Conservation (phyloP, 2,888 invertebrate species). For the Campaea margaritaria region DNA sequence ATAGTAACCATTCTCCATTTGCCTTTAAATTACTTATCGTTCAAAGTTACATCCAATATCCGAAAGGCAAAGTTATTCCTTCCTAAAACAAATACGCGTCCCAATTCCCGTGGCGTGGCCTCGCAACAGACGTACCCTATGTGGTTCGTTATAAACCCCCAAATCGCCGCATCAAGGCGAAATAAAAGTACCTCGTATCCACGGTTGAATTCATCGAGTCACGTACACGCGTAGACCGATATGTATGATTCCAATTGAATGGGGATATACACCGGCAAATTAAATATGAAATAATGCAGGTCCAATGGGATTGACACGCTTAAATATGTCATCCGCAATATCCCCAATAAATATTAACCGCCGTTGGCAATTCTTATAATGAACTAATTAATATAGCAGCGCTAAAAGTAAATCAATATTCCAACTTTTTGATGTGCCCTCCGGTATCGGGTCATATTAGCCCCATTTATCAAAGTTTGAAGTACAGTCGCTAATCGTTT, state of each 20-base stretch:
- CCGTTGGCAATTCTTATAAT: conserved; percentile 16
- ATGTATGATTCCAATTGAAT: conserved; percentile 14
- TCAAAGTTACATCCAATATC: conserved; percentile 42
- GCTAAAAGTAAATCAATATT: conserved; percentile 15
- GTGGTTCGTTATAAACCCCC: conserved; percentile 65
- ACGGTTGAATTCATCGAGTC: conserved; percentile 52
- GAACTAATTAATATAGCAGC: conserved; percentile 19
- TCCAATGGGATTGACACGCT: conserved; percentile 12
- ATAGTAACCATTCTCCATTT: too few relatives aligned
- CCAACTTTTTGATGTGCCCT: conserved; percentile 17
- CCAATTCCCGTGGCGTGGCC: conserved; percentile 41
- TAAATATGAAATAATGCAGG: conserved; percentile 19
- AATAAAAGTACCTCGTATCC: conserved; percentile 58
- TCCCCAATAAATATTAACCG: conserved; percentile 22
- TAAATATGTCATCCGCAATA: conserved; percentile 23
- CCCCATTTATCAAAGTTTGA: conserved; percentile 29
- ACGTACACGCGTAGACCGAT: conserved; percentile 41
- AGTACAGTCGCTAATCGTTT: conserved; percentile 47
- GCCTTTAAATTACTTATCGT: conserved; percentile 5
- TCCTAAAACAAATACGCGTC: conserved; percentile 54
- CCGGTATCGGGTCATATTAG: conserved; percentile 14
- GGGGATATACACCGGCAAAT: conserved; percentile 12
- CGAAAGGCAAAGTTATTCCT: conserved; percentile 49
- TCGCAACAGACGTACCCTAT: conserved; percentile 52
- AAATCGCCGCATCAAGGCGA: conserved; percentile 57